Conservation (phyloP, 1,140 invertebrate genomes). For the Nautilus pompilius region DNA sequence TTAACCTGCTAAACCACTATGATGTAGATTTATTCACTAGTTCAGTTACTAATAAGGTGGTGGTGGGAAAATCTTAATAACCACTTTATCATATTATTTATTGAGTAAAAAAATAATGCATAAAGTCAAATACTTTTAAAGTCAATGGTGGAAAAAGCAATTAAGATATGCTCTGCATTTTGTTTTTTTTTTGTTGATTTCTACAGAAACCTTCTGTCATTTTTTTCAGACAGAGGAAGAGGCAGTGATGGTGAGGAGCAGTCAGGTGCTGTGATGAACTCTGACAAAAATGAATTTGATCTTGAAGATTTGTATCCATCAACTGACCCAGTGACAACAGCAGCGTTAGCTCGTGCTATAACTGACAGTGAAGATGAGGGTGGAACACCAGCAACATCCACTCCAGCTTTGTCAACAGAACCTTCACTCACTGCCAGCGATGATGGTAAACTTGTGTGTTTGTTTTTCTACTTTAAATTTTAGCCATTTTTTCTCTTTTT, state of each 20-base stretch:
- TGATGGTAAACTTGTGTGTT: conserved; percentile 16
- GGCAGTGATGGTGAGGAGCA: too few species aligned
- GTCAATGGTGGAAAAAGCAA: too few species aligned
- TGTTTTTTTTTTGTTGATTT: neutral
- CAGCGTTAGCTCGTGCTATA: conserved; percentile 41
- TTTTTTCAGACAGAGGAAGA: neutral
- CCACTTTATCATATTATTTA: too few species aligned
- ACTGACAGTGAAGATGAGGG: conserved; percentile 49
- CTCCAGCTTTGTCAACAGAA: conserved; percentile 37
- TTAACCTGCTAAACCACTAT: too few species aligned
- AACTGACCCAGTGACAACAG: conserved; percentile 32
- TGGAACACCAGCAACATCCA: conserved; percentile 9
- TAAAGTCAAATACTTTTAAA: too few species aligned
- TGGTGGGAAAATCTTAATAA: too few species aligned
- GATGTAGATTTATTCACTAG: too few species aligned
- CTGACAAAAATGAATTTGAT: too few species aligned
- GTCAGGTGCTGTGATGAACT: too few species aligned
- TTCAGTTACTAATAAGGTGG: too few species aligned
- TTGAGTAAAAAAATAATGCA: too few species aligned
- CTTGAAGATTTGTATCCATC: conserved; percentile 33
- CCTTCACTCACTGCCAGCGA: conserved; percentile 36
- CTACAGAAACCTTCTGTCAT: neutral
- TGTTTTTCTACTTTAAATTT: neutral
- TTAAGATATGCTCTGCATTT: too few species aligned
- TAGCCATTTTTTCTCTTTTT: neutral